phyloP scores from a whole-genome alignment of 2,888 invertebrate species.

The Trichogramma dendrolimi region DNA sequence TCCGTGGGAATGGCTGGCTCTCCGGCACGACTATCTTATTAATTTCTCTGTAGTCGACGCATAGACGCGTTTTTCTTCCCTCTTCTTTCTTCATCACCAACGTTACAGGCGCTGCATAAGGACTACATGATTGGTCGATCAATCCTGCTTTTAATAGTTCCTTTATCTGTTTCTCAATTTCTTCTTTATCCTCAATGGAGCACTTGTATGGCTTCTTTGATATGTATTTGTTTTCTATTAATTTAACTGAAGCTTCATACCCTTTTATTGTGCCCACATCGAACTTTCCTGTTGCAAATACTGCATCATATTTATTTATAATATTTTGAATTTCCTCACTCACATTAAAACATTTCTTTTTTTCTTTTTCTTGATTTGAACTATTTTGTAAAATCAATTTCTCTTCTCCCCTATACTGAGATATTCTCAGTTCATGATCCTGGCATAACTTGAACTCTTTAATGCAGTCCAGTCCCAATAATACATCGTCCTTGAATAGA shows the following conservation, averaged over 20 bases:
- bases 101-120: slow-evolving; percentile 35
- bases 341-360: slow-evolving; percentile 1
- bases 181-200: slow-evolving; percentile 29
- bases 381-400: too few species aligned
- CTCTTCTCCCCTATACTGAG: too few species aligned
- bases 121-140: slow-evolving; percentile 34
- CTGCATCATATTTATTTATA: slow-evolving; percentile 19
- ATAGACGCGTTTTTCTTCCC: slow-evolving; percentile 36
- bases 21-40: slow-evolving; percentile 30
- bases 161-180: slow-evolving; percentile 30
- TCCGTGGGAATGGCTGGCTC: slow-evolving; percentile 27
- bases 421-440: too few species aligned
- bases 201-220: slow-evolving; percentile 28
- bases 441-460: too few species aligned
- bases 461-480: too few species aligned
- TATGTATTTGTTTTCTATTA: slow-evolving; percentile 26
- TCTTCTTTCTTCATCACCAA: slow-evolving; percentile 36
- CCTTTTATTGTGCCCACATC: slow-evolving; percentile 25
- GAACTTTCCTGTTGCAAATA: slow-evolving; percentile 28
- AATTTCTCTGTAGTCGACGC: slow-evolving; percentile 39
- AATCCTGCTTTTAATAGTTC: slow-evolving; percentile 31
- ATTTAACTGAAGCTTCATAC: slow-evolving; percentile 24
- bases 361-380: background rate
- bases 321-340: background rate
- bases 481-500: too few species aligned